phyloP scores from a whole-genome alignment of 2,113 vertebrate species.

The Acrocephalus arundinaceus region DNA sequence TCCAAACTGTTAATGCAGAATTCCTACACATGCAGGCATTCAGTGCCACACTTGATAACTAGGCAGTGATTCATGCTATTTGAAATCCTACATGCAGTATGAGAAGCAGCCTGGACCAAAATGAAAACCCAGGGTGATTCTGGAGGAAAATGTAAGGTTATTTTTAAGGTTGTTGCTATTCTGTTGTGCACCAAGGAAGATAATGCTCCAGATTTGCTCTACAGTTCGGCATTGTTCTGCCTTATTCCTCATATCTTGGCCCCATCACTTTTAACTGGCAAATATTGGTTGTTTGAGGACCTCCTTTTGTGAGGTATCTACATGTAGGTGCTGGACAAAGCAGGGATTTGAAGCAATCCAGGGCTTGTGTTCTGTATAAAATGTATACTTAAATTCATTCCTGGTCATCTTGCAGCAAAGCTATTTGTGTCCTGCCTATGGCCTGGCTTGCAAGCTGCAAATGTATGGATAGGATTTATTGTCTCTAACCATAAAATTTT shows the following conservation, averaged over 20 bases:
- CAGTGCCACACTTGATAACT: neutral
- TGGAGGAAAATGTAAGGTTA: neutral
- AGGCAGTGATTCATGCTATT: neutral
- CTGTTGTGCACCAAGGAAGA: neutral
- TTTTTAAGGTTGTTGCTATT: neutral
- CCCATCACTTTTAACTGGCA: neutral
- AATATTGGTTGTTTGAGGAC: neutral
- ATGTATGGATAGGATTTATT: constrained; percentile 31
- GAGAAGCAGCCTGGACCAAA: neutral
- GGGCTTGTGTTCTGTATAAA: neutral
- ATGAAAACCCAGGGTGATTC: neutral
- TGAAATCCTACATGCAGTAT: neutral
- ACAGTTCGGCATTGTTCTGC: neutral
- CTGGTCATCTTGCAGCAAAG: neutral
- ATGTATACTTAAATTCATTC: neutral
- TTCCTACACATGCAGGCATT: neutral
- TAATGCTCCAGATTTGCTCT: neutral
- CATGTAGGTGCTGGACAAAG: neutral
- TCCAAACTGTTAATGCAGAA: neutral
- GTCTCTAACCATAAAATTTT: constrained; percentile 39
- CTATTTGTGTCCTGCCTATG: neutral
- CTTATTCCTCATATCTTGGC: neutral
- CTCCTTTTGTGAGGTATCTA: neutral
- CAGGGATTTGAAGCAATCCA: neutral
- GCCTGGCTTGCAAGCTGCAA: constrained; percentile 5